Conservation (phyloP, 1,140 invertebrate genomes). For the Onthophagus taurus region DNA sequence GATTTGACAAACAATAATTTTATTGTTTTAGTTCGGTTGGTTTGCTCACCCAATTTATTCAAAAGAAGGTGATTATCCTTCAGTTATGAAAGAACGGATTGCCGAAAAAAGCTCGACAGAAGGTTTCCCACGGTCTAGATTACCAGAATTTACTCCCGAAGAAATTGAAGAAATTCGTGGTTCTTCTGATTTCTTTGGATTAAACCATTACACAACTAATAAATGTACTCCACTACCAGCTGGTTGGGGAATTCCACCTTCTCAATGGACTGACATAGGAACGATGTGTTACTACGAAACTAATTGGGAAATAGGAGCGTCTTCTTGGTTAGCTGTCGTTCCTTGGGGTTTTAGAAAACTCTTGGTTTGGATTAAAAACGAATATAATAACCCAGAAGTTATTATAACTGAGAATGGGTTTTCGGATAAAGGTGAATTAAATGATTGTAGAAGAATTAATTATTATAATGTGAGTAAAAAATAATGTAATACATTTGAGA, state of each 20-base stretch:
- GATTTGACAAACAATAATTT: background rate
- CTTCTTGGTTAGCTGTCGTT: constrained; percentile 10
- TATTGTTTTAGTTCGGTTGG: constrained; percentile 48
- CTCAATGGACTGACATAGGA: background rate
- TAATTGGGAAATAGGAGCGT: background rate
- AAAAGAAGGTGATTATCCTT: constrained; percentile 49
- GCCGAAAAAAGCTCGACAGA: constrained; percentile 43
- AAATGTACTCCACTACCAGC: background rate
- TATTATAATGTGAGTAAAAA: constrained; percentile 33
- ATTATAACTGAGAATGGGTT: constrained; percentile 51
- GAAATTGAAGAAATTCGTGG: constrained; percentile 38
- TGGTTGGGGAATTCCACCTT: background rate
- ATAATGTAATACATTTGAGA: background rate
- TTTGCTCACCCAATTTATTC: constrained; percentile 52
- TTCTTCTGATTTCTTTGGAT: constrained; percentile 43
- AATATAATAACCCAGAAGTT: constrained; percentile 43
- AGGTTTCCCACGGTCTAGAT: constrained; percentile 43
- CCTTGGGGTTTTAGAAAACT: constrained; percentile 45
- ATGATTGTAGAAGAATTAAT: constrained; percentile 41
- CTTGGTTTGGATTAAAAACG: constrained; percentile 44
- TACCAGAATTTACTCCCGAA: constrained; percentile 47
- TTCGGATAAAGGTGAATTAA: constrained; percentile 36
- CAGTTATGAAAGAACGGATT: constrained; percentile 43
- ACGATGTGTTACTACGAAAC: background rate
- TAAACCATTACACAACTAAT: constrained; percentile 44